These are phyloP conservation scores for Spea hammondii DNA, from an alignment of 2,797 vertebrate species.

Conservation along the genomic window DNA sequence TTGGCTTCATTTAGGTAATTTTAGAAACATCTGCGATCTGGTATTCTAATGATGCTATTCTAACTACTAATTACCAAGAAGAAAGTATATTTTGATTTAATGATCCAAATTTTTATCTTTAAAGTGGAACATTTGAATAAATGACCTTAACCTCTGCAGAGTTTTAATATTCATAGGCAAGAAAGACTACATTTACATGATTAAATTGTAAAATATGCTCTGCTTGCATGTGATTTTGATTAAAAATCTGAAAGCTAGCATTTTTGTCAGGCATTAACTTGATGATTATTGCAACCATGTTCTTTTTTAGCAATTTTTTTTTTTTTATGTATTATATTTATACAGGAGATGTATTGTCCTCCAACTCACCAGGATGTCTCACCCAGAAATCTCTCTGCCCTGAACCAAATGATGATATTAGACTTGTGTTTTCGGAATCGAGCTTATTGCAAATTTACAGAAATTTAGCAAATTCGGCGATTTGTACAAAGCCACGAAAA, in stretches of 20 bases:
- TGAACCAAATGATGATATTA: too few relatives aligned
- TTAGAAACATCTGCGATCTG: slow-evolving; percentile 42
- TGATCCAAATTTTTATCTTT: slow-evolving; percentile 32
- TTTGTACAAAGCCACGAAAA: too few relatives aligned
- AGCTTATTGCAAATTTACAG: too few relatives aligned
- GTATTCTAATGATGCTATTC: slow-evolving; percentile 30
- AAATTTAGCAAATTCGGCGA: too few relatives aligned
- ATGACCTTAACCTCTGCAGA: slow-evolving; percentile 46
- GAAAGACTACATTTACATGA: slow-evolving; percentile 38
- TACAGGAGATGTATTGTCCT: too few relatives aligned
- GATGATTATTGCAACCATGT: background rate
- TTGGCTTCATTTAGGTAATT: slow-evolving; percentile 32
- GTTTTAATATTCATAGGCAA: slow-evolving; percentile 40
- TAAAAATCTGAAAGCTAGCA: slow-evolving; percentile 28
- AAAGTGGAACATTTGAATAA: slow-evolving; percentile 31
- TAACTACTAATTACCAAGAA: slow-evolving; percentile 38
- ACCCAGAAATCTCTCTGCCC: too few relatives aligned
- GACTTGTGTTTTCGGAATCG: too few relatives aligned
- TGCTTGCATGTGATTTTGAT: slow-evolving; percentile 25
- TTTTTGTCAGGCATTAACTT: slow-evolving; percentile 26
- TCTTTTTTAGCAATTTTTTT: too few relatives aligned
- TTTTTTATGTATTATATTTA: too few relatives aligned
- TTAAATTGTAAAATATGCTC: slow-evolving; percentile 30
- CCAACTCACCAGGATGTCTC: too few relatives aligned
- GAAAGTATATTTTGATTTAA: slow-evolving; percentile 41